A percentile compares a stretch with the other conserved stretches of the same genome.
Evolutionary conservation across 1,140 invertebrate species (phyloP).

Genomic region (Amyelois transitella): DNA sequence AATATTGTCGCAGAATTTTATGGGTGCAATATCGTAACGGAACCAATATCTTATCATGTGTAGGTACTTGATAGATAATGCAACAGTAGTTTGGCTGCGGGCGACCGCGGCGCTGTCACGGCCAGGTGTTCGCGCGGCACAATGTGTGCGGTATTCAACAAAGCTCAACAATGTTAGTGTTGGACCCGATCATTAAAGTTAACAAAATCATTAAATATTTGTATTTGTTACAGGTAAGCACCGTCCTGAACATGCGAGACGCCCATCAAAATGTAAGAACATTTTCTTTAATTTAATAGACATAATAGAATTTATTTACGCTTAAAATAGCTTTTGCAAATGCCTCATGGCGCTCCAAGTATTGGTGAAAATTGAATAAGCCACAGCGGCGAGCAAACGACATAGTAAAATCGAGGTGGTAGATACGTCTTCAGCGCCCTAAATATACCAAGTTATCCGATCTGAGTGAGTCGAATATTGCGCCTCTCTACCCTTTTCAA

Average conservation of each 20-base stretch:
- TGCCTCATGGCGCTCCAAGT: background rate
- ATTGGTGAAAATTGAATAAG: slow-evolving; percentile 25
- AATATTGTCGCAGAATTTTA: background rate
- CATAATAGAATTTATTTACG: background rate
- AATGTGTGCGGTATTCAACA: background rate
- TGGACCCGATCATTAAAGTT: background rate
- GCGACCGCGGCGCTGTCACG: slow-evolving; percentile 28
- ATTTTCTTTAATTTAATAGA: background rate
- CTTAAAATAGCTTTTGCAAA: background rate
- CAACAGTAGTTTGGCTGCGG: background rate
- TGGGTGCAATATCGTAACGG: background rate
- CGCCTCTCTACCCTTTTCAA: slow-evolving; percentile 50
- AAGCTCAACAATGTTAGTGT: background rate
- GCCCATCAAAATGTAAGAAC: slow-evolving; percentile 3
- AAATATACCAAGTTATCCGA: slow-evolving; percentile 55
- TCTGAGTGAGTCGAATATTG: slow-evolving; percentile 49
- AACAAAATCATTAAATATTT: background rate
- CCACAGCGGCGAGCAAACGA: slow-evolving; percentile 19
- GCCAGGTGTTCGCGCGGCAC: slow-evolving; percentile 21
- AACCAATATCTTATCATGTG: too few relatives aligned
- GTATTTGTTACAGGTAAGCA: slow-evolving; percentile 23
- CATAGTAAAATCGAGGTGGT: slow-evolving; percentile 38
- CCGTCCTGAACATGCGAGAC: slow-evolving; percentile 2
- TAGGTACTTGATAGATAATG: background rate
- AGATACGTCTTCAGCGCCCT: slow-evolving; percentile 45